Evolutionary conservation across 2,797 vertebrate species (phyloP).

Genomic region (Ara ararauna): DNA sequence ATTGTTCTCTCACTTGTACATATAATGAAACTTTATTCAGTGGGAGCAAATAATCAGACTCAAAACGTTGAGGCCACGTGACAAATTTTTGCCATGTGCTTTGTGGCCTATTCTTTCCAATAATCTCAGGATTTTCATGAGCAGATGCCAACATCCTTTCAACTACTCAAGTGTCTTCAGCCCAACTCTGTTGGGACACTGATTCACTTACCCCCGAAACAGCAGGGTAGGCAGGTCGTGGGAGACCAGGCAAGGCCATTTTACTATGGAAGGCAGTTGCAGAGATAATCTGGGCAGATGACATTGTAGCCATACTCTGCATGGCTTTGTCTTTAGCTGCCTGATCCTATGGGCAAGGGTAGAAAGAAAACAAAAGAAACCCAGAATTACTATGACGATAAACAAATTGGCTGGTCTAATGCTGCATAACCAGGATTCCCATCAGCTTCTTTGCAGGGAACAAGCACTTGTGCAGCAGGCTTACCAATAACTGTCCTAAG

Average conservation of each 20-base stretch:
- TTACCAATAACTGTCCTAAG: neutral
- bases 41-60: neutral
- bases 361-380: conserved; percentile 9
- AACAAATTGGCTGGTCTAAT: neutral
- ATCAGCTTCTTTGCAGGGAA: neutral
- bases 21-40: neutral
- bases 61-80: neutral
- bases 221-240: conserved; percentile 86
- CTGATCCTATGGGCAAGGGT: conserved; percentile 85
- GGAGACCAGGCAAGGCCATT: conserved; percentile 89
- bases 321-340: conserved; percentile 97
- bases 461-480: neutral
- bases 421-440: neutral
- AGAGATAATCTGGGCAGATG: conserved; percentile 96
- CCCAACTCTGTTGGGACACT: neutral
- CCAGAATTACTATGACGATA: neutral
- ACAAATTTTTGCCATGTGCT: neutral
- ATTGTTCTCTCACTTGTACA: neutral
- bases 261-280: conserved; percentile 94
- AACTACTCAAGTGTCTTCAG: neutral
- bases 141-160: neutral
- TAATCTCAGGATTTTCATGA: neutral
- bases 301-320: conserved; percentile 96
- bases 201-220: conserved; percentile 88
- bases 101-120: neutral